A percentile compares a stretch with the other conserved stretches of the same genome.
These are phyloP conservation scores for Rapana venosa DNA, from an alignment of 2,888 invertebrate genomes.

Conservation along the genomic window DNA sequence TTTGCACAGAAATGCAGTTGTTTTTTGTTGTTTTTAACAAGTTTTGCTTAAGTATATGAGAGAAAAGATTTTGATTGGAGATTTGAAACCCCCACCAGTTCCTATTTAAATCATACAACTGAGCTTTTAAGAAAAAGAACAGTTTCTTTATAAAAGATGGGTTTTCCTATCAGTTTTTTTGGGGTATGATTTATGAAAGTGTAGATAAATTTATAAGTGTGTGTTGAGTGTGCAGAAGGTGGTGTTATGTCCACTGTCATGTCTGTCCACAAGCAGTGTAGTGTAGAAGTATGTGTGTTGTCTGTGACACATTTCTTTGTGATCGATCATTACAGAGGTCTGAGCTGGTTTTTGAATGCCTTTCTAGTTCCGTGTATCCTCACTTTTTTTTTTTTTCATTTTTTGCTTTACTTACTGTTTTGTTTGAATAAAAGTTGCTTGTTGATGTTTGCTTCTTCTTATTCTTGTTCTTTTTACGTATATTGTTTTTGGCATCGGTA, in stretches of 20 bases:
- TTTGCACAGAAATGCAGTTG: too few relatives aligned
- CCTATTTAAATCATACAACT: too few relatives aligned
- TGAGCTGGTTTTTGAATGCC: background rate
- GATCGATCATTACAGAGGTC: background rate
- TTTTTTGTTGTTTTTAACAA: too few relatives aligned
- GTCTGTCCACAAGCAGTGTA: background rate
- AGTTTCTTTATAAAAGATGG: too few relatives aligned
- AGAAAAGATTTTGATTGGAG: too few relatives aligned
- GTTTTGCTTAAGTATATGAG: too few relatives aligned
- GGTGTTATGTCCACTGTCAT: background rate
- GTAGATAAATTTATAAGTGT: too few relatives aligned
- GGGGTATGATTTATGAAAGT: too few relatives aligned
- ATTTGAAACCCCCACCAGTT: too few relatives aligned
- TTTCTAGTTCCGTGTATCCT: background rate
- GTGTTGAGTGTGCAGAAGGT: background rate
- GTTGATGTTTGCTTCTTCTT: background rate
- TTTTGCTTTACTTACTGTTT: background rate
- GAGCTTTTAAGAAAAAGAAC: too few relatives aligned
- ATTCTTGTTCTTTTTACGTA: background rate
- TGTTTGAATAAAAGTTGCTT: conserved; percentile 24
- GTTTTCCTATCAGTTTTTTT: too few relatives aligned
- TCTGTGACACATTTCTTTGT: background rate
- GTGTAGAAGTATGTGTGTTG: background rate
- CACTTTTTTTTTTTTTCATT: background rate
- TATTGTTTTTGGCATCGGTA: too few relatives aligned